A percentile compares a stretch with the other conserved stretches of the same genome.
Conservation (phyloP, 2,113 vertebrate genomes). For the Pongo pygmaeus region DNA sequence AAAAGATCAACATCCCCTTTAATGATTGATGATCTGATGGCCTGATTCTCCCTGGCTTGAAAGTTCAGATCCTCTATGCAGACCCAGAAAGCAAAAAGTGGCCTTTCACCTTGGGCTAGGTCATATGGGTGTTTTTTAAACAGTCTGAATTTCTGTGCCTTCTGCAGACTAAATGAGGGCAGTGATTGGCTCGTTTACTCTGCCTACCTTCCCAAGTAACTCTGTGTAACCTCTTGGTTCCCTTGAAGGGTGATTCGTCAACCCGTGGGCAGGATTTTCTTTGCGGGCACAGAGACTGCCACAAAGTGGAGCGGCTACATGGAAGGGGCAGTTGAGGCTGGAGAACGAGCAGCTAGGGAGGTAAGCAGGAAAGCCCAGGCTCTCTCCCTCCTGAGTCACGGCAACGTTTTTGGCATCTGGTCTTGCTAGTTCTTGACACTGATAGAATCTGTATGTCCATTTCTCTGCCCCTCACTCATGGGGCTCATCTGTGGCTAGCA, state of each 20-base stretch:
- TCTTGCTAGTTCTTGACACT: neutral
- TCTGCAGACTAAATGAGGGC: neutral
- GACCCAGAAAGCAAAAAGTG: neutral
- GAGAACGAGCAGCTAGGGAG: constrained; percentile 89
- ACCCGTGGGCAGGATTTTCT: constrained; percentile 85
- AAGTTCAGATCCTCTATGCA: neutral
- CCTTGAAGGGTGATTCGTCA: constrained; percentile 87
- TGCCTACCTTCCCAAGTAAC: constrained; percentile 21
- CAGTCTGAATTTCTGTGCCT: neutral
- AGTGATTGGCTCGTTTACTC: neutral
- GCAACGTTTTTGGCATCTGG: neutral
- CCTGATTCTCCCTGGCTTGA: neutral
- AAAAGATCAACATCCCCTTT: neutral
- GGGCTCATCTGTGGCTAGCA: neutral
- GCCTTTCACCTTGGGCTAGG: constrained; percentile 34
- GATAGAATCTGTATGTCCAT: neutral
- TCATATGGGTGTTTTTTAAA: neutral
- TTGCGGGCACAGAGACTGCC: constrained; percentile 90
- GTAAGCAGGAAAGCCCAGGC: constrained; percentile 70
- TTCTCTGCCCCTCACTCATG: neutral
- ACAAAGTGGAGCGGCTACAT: constrained; percentile 91
- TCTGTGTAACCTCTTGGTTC: constrained; percentile 64
- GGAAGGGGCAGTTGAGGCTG: constrained; percentile 90
- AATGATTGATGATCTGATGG: constrained; percentile 7
- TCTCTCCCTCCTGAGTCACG: neutral